Conservation (phyloP, 2,797 vertebrate genomes). For the Leptodactylus fallax region DNA sequence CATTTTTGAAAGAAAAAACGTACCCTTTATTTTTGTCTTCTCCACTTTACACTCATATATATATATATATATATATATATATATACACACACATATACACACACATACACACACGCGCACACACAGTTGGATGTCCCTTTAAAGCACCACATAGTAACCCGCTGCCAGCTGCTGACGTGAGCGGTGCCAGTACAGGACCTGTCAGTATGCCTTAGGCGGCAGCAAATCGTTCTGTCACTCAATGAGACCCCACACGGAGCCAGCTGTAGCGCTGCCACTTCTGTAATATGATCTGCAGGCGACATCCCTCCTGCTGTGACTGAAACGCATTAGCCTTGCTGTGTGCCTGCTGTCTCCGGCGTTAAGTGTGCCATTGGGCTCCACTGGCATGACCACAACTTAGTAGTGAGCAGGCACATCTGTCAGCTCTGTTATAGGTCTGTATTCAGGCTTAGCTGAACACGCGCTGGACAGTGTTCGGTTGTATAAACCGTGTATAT, state of each 20-base stretch:
- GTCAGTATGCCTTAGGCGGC: conserved; percentile 34
- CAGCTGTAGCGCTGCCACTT: conserved; percentile 23
- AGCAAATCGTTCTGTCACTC: conserved; percentile 36
- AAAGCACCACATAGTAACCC: neutral
- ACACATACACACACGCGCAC: no score
- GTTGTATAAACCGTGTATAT: neutral
- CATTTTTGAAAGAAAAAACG: no score
- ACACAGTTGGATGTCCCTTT: neutral
- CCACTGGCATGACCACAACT: conserved; percentile 10
- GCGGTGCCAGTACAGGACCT: conserved; percentile 3
- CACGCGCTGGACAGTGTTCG: neutral
- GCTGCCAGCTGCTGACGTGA: neutral
- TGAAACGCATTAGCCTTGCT: neutral
- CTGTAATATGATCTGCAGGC: conserved; percentile 37
- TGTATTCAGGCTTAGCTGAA: neutral
- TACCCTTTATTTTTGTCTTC: no score
- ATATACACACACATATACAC: no score
- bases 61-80: no score
- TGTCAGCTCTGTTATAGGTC: neutral
- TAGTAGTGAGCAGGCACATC: conserved; percentile 7
- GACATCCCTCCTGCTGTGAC: neutral
- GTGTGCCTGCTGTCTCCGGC: conserved; percentile 15
- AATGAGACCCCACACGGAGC: conserved; percentile 36
- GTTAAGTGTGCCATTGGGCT: neutral
- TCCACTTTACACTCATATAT: no score